phyloP scores from a whole-genome alignment of 2,888 invertebrate species.

The Yponomeuta cagnagella region DNA sequence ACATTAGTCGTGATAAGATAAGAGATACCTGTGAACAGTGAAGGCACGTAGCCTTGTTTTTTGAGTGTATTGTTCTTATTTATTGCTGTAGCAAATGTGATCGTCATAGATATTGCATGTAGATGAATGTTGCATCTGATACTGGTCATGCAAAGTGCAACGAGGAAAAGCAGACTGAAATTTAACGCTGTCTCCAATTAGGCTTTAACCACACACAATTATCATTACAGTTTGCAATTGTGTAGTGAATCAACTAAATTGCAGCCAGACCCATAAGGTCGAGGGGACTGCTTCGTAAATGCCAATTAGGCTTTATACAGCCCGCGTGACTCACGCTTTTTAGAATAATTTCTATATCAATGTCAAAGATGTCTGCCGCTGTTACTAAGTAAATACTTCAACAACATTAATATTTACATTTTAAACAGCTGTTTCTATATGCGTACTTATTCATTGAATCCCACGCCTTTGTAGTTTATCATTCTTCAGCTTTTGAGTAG shows the following conservation, averaged over 20 bases:
- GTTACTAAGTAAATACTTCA: slow-evolving; percentile 3
- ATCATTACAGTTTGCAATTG: not conserved
- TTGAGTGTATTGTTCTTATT: not conserved
- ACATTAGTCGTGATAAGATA: slow-evolving; percentile 54
- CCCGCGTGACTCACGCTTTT: slow-evolving; percentile 40
- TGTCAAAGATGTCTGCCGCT: slow-evolving; percentile 10
- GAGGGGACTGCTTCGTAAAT: slow-evolving; percentile 10
- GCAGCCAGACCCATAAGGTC: slow-evolving; percentile 9
- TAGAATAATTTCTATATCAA: slow-evolving; percentile 27
- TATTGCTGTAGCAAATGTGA: not conserved
- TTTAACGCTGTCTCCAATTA: not conserved
- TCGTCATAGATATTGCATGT: not conserved
- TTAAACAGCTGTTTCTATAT: slow-evolving; percentile 6
- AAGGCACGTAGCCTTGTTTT: slow-evolving; percentile 7
- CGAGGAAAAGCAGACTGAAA: not conserved
- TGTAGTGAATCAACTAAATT: not conserved
- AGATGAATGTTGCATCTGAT: not conserved
- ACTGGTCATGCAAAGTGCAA: not conserved
- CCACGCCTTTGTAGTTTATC: slow-evolving; percentile 1
- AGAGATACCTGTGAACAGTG: slow-evolving; percentile 16
- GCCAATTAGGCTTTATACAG: slow-evolving; percentile 12
- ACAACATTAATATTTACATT: slow-evolving; percentile 2
- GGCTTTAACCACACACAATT: not conserved
- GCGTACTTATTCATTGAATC: not conserved
- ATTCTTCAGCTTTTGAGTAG: not conserved